Evolutionary conservation across 2,113 vertebrate species (phyloP).

Genomic region (Nothoprocta pentlandii): DNA sequence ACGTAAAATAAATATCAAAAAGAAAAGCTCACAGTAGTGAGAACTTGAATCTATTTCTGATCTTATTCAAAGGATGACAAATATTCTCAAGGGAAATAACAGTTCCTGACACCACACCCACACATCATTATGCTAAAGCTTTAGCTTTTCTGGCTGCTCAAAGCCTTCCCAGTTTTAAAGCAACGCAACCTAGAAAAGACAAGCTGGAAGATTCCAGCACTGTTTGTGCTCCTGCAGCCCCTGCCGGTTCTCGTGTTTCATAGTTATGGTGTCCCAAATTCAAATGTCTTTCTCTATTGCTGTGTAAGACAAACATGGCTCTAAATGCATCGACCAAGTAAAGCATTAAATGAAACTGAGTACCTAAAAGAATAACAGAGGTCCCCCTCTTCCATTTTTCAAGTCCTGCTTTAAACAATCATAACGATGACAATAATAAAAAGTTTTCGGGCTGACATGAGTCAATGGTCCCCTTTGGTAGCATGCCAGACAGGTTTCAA

Average conservation of each 20-base stretch:
- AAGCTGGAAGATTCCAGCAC: background rate
- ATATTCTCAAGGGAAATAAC: conserved; percentile 70
- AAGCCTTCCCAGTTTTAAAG: conserved; percentile 40
- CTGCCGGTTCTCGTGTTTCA: background rate
- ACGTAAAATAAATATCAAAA: conserved; percentile 29
- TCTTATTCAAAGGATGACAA: conserved; percentile 66
- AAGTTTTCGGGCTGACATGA: background rate
- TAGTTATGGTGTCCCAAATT: background rate
- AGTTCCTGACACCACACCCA: conserved; percentile 72
- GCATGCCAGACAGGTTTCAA: background rate
- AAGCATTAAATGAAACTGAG: background rate
- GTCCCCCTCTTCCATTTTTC: rapidly evolving
- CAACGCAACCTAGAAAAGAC: conserved; percentile 12
- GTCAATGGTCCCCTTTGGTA: background rate
- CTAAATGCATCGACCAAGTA: background rate
- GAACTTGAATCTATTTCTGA: conserved; percentile 46
- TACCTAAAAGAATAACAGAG: background rate
- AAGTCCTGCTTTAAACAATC: background rate
- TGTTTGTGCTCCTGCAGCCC: background rate
- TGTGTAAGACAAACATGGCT: background rate
- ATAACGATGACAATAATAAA: background rate
- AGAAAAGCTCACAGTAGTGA: conserved; percentile 3
- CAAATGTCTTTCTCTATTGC: background rate
- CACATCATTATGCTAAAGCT: conserved; percentile 52
- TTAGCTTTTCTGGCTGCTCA: conserved; percentile 45